These are phyloP conservation scores for Coptodon bakossiorum DNA, from an alignment of 2,113 vertebrate genomes.

Conservation along the genomic window DNA sequence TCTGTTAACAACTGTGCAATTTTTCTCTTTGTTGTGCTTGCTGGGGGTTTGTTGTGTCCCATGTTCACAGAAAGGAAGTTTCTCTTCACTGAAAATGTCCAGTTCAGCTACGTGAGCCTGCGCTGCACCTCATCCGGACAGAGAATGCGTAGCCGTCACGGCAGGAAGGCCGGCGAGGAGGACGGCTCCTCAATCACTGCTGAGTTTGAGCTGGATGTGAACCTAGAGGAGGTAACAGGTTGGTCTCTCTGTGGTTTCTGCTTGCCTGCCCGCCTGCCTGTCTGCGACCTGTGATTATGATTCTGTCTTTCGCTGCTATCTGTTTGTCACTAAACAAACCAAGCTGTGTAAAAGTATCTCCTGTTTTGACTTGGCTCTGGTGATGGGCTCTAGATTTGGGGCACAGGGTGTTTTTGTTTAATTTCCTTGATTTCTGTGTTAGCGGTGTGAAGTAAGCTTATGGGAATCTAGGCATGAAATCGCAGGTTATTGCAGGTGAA, in stretches of 20 bases:
- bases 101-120: slow-evolving; percentile 89
- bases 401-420: neutral
- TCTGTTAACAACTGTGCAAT: neutral
- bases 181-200: slow-evolving; percentile 84
- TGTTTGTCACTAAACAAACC: slow-evolving; percentile 53
- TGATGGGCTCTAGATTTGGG: slow-evolving; percentile 13
- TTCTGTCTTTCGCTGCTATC: slow-evolving; percentile 16
- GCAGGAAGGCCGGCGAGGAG: slow-evolving; percentile 73
- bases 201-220: slow-evolving; percentile 92
- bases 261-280: slow-evolving; percentile 33
- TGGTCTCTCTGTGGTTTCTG: slow-evolving; percentile 77
- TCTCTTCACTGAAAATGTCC: slow-evolving; percentile 83
- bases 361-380: slow-evolving; percentile 79
- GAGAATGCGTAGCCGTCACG: slow-evolving; percentile 73
- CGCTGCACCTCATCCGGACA: slow-evolving; percentile 79
- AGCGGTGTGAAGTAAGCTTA: slow-evolving; percentile 9
- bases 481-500: neutral
- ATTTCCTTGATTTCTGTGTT: neutral
- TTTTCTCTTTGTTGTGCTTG: neutral
- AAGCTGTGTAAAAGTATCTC: slow-evolving; percentile 89
- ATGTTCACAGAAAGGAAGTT: slow-evolving; percentile 84
- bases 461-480: neutral
- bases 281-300: slow-evolving; percentile 14
- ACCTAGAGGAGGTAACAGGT: slow-evolving; percentile 98
- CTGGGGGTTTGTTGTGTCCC: neutral